Percentiles rank a stretch among this genome's conserved stretches.
These are phyloP conservation scores for Carollia perspicillata DNA, from an alignment of 2,113 vertebrate genomes.

Conservation along the genomic window DNA sequence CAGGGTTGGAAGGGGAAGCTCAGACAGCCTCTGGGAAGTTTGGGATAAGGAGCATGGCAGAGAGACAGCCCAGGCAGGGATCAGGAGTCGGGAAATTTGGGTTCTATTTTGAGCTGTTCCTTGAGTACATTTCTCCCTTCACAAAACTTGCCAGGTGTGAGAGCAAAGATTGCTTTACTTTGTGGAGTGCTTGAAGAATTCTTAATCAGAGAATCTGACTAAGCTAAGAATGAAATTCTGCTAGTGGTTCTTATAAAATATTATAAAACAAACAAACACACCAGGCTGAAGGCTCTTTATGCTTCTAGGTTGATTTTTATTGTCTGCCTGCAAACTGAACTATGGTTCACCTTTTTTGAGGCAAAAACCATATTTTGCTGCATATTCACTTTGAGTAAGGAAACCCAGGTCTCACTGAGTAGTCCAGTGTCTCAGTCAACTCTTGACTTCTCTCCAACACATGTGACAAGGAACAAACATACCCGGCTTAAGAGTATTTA, in stretches of 20 bases:
- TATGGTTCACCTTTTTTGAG: neutral
- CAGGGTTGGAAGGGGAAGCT: constrained; percentile 9
- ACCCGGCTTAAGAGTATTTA: too few species aligned
- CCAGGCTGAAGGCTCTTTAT: neutral
- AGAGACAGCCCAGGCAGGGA: constrained; percentile 56
- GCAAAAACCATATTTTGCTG: neutral
- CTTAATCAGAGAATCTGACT: constrained; percentile 61
- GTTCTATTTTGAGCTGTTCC: constrained; percentile 66
- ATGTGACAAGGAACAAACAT: neutral
- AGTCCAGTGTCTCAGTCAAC: neutral
- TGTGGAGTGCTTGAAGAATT: constrained; percentile 59
- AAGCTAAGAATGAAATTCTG: constrained; percentile 41
- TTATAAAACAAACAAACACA: constrained; percentile 41
- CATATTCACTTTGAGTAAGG: neutral
- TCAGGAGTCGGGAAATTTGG: constrained; percentile 48
- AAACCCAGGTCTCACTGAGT: neutral
- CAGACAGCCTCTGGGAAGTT: constrained; percentile 22
- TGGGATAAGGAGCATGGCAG: neutral
- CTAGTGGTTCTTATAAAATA: constrained; percentile 49
- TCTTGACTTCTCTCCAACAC: neutral
- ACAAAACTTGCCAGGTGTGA: constrained; percentile 68
- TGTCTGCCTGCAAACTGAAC: neutral
- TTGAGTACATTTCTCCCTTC: constrained; percentile 64
- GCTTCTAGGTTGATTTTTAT: constrained; percentile 32
- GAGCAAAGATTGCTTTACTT: constrained; percentile 57